These are phyloP conservation scores for Molossus molossus DNA, from an alignment of 2,797 vertebrate genomes.

Conservation along the genomic window DNA sequence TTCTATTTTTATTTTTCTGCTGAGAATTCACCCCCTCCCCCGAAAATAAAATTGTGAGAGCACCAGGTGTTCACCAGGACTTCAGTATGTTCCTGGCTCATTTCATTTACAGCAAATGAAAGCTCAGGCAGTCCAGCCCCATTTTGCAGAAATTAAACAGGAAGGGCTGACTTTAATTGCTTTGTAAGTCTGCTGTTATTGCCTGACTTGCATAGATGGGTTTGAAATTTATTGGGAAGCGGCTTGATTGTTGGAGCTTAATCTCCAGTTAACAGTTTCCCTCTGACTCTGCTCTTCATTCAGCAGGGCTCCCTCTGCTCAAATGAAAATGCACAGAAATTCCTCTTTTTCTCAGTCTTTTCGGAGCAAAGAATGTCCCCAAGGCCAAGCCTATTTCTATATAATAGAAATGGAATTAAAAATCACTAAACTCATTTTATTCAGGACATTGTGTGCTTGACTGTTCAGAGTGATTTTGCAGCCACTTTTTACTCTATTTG, in stretches of 20 bases:
- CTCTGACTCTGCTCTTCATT: constrained; percentile 83
- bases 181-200: constrained; percentile 79
- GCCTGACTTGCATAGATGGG: constrained; percentile 82
- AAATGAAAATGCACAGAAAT: constrained; percentile 84
- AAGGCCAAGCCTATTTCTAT: constrained; percentile 80
- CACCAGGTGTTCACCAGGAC: neutral
- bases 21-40: neutral
- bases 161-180: constrained; percentile 83
- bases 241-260: constrained; percentile 87
- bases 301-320: constrained; percentile 77
- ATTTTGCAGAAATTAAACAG: constrained; percentile 79
- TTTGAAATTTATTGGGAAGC: constrained; percentile 88
- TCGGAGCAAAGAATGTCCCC: constrained; percentile 79
- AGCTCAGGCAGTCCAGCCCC: constrained; percentile 24
- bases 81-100: neutral
- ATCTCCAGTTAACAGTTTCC: constrained; percentile 87
- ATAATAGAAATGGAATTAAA: constrained; percentile 85
- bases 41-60: neutral
- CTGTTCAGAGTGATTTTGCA: constrained; percentile 77
- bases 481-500: constrained; percentile 72
- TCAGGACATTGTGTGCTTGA: constrained; percentile 57
- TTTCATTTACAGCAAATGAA: constrained; percentile 68
- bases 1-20: neutral
- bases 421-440: constrained; percentile 84
- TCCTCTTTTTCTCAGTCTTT: constrained; percentile 75